These are phyloP conservation scores for Okapia johnstoni DNA, from an alignment of 2,113 vertebrate species.

Conservation along the genomic window DNA sequence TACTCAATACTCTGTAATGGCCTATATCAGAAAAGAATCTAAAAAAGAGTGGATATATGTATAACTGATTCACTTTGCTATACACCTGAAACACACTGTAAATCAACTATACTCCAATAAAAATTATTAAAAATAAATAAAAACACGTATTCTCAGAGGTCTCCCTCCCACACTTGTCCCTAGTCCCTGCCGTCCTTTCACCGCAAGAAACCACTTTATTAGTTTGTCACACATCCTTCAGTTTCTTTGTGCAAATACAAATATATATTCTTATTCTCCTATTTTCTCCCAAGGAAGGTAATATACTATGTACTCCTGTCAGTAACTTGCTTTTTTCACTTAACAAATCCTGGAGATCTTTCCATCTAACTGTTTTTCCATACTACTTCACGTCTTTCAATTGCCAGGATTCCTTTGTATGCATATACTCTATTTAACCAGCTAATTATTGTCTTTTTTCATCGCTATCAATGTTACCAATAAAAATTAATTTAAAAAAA, in stretches of 20 bases:
- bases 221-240: not conserved
- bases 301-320: not conserved
- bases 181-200: not conserved
- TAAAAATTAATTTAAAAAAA: not conserved
- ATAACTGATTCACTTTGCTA: not conserved
- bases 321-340: slow-evolving; percentile 14
- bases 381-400: slow-evolving; percentile 20
- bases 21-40: not conserved
- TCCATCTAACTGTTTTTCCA: slow-evolving; percentile 28
- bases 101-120: not conserved
- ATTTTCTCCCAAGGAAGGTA: slow-evolving; percentile 13
- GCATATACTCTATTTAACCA: not conserved
- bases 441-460: slow-evolving; percentile 8
- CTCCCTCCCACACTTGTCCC: not conserved
- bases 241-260: not conserved
- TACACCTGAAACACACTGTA: not conserved
- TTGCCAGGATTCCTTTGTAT: not conserved
- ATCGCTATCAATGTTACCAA: not conserved
- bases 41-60: not conserved
- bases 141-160: not conserved
- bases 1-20: not conserved
- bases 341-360: not conserved
- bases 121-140: not conserved
- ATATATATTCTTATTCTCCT: not conserved
- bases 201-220: not conserved